These are phyloP conservation scores for Calyptommatus sinebrachiatus DNA, from an alignment of 2,113 vertebrate species.

Conservation along the genomic window DNA sequence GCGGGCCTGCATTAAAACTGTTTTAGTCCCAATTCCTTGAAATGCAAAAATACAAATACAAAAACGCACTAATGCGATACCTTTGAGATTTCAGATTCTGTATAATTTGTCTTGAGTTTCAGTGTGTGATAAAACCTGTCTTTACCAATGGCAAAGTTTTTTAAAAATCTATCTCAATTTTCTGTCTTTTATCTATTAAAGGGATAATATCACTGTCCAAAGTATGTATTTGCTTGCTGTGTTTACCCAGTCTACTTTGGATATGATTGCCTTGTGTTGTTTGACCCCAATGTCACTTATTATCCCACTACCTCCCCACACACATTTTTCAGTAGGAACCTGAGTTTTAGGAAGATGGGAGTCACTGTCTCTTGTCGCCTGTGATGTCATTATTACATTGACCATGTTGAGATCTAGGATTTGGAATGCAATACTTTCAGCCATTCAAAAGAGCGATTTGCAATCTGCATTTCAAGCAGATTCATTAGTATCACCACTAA, in stretches of 20 bases:
- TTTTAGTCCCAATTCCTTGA: background rate
- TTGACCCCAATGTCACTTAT: too few relatives aligned
- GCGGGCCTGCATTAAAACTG: constrained; percentile 7
- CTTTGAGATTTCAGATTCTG: background rate
- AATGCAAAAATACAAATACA: background rate
- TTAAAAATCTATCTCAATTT: background rate
- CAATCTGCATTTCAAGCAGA: too few relatives aligned
- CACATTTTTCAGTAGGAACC: too few relatives aligned
- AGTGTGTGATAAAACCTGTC: background rate
- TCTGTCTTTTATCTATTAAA: background rate
- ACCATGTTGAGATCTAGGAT: too few relatives aligned
- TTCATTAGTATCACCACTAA: too few relatives aligned
- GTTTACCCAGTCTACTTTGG: background rate
- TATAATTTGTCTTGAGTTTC: background rate
- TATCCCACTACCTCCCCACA: too few relatives aligned
- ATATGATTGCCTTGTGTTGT: background rate
- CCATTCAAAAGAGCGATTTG: too few relatives aligned
- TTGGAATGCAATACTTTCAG: too few relatives aligned
- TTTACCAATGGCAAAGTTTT: background rate
- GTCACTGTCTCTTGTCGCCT: too few relatives aligned
- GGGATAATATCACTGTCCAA: background rate
- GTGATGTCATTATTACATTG: too few relatives aligned
- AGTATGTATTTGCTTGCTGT: background rate
- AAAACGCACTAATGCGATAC: background rate
- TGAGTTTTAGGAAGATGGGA: too few relatives aligned